phyloP scores from a whole-genome alignment of 92 coral and sea anemone species.

The Chrysogorgia sp. region DNA sequence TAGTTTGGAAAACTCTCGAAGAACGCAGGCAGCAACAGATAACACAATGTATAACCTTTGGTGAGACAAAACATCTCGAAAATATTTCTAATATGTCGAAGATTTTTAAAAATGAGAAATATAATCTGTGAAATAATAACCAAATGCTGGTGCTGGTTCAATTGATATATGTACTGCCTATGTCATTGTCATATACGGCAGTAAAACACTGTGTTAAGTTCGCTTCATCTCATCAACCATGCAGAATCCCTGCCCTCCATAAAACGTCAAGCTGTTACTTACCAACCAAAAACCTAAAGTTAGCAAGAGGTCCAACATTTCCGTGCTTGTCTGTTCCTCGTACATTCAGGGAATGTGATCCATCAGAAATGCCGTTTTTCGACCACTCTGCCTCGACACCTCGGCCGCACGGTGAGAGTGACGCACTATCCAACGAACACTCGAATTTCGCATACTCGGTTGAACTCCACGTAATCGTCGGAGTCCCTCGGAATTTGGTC shows the following conservation, averaged over 20 bases:
- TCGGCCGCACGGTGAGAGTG: background rate
- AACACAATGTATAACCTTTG: too few relatives aligned
- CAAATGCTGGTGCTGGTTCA: too few relatives aligned
- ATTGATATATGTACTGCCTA: too few relatives aligned
- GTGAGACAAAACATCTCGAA: too few relatives aligned
- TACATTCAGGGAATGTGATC: conserved; percentile 11
- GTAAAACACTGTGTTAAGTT: background rate
- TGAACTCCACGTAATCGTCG: conserved; percentile 23
- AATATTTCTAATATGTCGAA: too few relatives aligned
- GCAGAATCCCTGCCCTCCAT: background rate
- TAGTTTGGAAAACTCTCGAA: too few relatives aligned
- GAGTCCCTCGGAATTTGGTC: conserved; percentile 25
- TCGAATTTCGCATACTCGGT: conserved; percentile 33
- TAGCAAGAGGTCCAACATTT: conserved; percentile 19
- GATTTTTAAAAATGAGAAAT: too few relatives aligned
- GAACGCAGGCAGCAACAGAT: too few relatives aligned
- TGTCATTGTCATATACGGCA: too few relatives aligned
- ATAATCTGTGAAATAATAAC: too few relatives aligned
- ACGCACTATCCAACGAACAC: conserved; percentile 3
- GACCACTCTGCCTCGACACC: conserved; percentile 13
- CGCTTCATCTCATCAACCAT: background rate
- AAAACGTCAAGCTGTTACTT: background rate
- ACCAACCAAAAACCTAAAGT: conserved; percentile 30
- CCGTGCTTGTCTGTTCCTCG: conserved; percentile 32
- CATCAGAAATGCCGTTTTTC: background rate